Base-by-base conservation (phyloP, 1,140 invertebrate genomes). In the Pogonomyrmex barbatus region DNA sequence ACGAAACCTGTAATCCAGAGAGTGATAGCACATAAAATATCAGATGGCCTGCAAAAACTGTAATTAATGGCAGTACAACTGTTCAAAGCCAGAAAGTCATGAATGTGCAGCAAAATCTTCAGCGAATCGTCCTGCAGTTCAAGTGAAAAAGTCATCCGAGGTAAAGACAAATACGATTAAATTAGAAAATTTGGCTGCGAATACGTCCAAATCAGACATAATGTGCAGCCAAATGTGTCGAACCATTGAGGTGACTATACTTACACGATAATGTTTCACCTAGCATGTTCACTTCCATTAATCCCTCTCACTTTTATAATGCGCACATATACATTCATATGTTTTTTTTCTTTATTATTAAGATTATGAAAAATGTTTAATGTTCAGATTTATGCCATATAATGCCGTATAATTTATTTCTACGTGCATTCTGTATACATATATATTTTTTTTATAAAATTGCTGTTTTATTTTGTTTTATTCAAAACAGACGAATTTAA, bases 151-250 rank as follows among this genome's bases (percentile, higher is more conserved):
- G 14, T 67, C 76, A 75, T 73, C 90, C 10, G 87, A 91, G 30
- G 84, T 93, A 14, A 94, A 95, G 63, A 95, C 95, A 2, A 95
- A 95, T 50, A 91, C 94, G 2, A 95, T 96, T 30, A 93, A 93
- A 62, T 92, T 96, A 58, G 96, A 96, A 84, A 96, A 96, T 92
- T 91, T 96, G 54, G 95, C 96, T 52, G 95, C 95, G 8, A 95
- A 94, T 77, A 96, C 95, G 5, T 94, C 36, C 95, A 96, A 89
- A 93, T 96, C 70, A 93, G 95, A 65, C 94, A 95, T 85, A n/a
- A n/a, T n/a, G n/a, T n/a, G n/a, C n/a, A n/a, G n/a, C n/a, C n/a
- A n/a, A n/a, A 95, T 96, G 94, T 96, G 96, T 91, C 94, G 96
- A 79, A 94, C 91, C 50, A 92, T 96, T 67, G 95, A 96, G 95